phyloP scores from a whole-genome alignment of 2,888 invertebrate genomes.

The Pseudanteris insignis region DNA sequence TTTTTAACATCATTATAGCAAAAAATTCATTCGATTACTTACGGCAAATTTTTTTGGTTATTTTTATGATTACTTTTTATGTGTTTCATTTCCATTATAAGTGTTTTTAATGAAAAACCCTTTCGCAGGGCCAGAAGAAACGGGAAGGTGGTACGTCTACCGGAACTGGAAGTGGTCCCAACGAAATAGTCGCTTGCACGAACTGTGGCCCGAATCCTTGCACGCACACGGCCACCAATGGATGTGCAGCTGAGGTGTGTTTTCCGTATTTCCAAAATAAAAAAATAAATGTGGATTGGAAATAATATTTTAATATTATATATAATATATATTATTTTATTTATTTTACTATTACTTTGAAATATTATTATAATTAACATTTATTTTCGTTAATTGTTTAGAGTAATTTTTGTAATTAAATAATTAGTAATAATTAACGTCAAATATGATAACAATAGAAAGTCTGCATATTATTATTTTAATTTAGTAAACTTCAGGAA shows the following conservation, averaged over 20 bases:
- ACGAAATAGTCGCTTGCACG: slow-evolving; percentile 86
- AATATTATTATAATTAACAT: too few species aligned
- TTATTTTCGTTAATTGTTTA: too few species aligned
- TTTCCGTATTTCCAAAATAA: slow-evolving; percentile 4
- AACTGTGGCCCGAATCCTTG: slow-evolving; percentile 84
- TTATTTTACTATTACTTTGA: too few species aligned
- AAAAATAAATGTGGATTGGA: too few species aligned
- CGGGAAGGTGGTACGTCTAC: slow-evolving; percentile 71
- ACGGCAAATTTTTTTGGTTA: background rate
- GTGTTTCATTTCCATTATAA: slow-evolving; percentile 46
- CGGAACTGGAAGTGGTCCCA: slow-evolving; percentile 71
- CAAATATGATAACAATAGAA: too few species aligned
- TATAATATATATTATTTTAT: too few species aligned
- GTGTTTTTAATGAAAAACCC: slow-evolving; percentile 62
- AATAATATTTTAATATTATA: too few species aligned
- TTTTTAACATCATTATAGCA: slow-evolving; percentile 1
- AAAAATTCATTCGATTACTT: slow-evolving; percentile 5
- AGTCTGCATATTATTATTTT: too few species aligned
- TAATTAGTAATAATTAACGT: too few species aligned
- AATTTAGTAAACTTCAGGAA: too few species aligned
- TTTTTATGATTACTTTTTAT: slow-evolving; percentile 8
- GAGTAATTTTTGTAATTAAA: too few species aligned
- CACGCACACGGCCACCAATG: slow-evolving; percentile 87
- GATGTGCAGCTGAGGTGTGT: slow-evolving; percentile 85
- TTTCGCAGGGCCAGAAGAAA: slow-evolving; percentile 83